These are phyloP conservation scores for Drosophila kuntzei DNA, from an alignment of 2,888 invertebrate genomes.

Conservation along the genomic window DNA sequence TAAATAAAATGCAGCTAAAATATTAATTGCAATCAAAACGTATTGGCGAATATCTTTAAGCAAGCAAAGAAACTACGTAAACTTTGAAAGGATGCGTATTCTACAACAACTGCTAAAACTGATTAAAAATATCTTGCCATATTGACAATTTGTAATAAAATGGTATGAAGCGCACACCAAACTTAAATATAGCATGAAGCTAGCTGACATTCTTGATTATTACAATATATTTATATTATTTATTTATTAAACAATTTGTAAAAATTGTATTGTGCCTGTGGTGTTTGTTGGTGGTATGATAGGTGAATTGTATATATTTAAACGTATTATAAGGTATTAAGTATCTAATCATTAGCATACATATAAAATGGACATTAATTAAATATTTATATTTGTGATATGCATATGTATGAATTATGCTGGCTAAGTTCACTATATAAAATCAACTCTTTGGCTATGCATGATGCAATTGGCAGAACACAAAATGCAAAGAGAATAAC, in stretches of 20 bases:
- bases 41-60: conserved; percentile 33
- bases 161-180: conserved; percentile 2
- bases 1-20: conserved; percentile 22
- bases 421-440: conserved; percentile 24
- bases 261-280: background rate
- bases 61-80: conserved; percentile 42
- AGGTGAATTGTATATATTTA: background rate
- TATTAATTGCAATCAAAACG: conserved; percentile 20
- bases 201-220: background rate
- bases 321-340: background rate
- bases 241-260: background rate
- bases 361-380: conserved; percentile 18
- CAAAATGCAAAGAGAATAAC: conserved; percentile 59
- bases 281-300: background rate
- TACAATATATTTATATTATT: too few species aligned
- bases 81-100: conserved; percentile 30
- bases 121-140: conserved; percentile 2
- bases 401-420: conserved; percentile 28
- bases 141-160: background rate
- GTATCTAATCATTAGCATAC: conserved; percentile 17
- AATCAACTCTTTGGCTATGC: conserved; percentile 43
- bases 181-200: conserved; percentile 1
- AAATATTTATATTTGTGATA: conserved; percentile 36
- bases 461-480: conserved; percentile 53
- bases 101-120: conserved; percentile 22